A percentile compares a stretch with the other conserved stretches of the same genome.
Conservation (phyloP, 2,888 invertebrate genomes). For the Dione juno region DNA sequence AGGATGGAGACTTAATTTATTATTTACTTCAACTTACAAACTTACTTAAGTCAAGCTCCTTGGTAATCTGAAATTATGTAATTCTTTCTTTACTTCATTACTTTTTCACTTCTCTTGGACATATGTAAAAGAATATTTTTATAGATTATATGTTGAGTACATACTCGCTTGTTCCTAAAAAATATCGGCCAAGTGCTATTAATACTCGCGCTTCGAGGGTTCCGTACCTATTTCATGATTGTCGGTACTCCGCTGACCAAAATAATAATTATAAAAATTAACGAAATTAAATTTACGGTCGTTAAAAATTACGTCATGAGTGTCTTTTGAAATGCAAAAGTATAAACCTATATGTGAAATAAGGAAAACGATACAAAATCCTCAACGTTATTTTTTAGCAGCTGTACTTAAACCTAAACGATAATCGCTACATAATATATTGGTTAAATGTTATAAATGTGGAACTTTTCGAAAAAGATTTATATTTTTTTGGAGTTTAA, state of each 20-base stretch:
- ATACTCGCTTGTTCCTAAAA: neutral
- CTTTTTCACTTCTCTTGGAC: neutral
- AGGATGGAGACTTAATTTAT: constrained; percentile 16
- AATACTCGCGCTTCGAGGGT: no score
- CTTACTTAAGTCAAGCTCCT: constrained; percentile 8
- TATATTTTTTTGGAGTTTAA: constrained; percentile 3
- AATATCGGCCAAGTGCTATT: no score
- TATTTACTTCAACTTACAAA: constrained; percentile 23
- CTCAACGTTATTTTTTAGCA: neutral
- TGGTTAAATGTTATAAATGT: neutral
- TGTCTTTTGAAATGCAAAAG: neutral
- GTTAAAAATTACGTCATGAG: neutral
- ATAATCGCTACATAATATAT: no score
- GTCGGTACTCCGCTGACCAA: no score
- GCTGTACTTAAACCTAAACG: no score
- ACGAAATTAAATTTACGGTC: no score
- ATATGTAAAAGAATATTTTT: neutral
- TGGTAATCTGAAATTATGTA: neutral
- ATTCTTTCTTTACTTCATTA: neutral
- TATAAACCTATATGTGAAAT: neutral
- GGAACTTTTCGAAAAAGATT: constrained; percentile 11
- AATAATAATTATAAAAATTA: no score
- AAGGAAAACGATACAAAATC: neutral
- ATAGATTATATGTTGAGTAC: no score
- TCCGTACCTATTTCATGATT: no score